phyloP scores from a whole-genome alignment of 2,797 vertebrate species.

The Spea hammondii region DNA sequence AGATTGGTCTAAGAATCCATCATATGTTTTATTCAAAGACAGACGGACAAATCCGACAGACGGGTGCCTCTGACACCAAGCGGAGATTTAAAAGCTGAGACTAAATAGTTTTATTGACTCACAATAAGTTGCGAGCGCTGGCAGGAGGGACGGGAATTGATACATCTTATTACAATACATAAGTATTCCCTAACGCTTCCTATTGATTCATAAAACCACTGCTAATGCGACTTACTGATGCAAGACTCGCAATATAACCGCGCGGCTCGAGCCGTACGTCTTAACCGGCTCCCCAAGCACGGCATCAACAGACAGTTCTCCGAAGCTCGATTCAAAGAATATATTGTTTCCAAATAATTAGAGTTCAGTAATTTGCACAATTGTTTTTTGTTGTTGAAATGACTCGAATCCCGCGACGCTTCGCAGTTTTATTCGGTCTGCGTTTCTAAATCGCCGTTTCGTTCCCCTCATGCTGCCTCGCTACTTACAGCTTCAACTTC shows the following conservation, averaged over 20 bases:
- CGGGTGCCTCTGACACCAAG: background rate
- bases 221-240: constrained; percentile 6
- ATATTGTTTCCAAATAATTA: constrained; percentile 12
- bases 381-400: background rate
- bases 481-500: background rate
- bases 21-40: background rate
- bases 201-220: constrained; percentile 19
- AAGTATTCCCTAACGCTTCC: constrained; percentile 3
- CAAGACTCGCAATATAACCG: constrained; percentile 1
- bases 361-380: constrained; percentile 1
- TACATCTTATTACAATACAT: constrained; percentile 14
- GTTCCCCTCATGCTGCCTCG: background rate
- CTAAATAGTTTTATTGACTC: constrained; percentile 9
- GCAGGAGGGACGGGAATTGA: background rate
- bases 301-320: background rate
- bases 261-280: background rate
- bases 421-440: background rate
- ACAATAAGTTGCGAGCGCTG: background rate
- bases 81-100: constrained; percentile 4
- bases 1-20: no score
- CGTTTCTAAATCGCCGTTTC: background rate
- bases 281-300: background rate
- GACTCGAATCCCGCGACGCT: no score
- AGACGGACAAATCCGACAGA: background rate
- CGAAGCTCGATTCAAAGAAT: background rate